Percentiles rank a stretch among this genome's conserved stretches.
These are phyloP conservation scores for Rhopalosiphum maidis DNA, from an alignment of 1,140 invertebrate genomes.

Conservation along the genomic window DNA sequence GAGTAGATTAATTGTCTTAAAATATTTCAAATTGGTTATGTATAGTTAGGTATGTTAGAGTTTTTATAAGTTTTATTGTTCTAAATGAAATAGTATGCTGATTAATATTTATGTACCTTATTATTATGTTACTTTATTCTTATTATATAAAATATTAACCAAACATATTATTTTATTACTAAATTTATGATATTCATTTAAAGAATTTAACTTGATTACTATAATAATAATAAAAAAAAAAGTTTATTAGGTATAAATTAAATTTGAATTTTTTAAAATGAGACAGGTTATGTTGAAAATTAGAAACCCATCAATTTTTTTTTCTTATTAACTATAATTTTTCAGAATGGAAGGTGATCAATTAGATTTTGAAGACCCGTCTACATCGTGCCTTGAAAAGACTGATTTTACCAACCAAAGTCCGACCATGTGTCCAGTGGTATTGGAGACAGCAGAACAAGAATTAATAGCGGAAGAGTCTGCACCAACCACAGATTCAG, in stretches of 20 bases:
- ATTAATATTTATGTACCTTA: not conserved
- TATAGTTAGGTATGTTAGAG: not conserved
- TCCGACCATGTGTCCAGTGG: slow-evolving; percentile 40
- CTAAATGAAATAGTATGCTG: not conserved
- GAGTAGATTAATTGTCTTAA: not conserved
- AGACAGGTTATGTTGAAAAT: not conserved
- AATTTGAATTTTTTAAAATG: not conserved
- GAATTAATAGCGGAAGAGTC: slow-evolving; percentile 51
- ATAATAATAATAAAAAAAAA: not conserved
- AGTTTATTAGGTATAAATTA: not conserved
- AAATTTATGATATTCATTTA: not conserved
- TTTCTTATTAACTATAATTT: not conserved
- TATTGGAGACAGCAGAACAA: slow-evolving; percentile 52
- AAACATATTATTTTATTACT: not conserved
- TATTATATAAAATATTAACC: too few species aligned
- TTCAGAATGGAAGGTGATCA: slow-evolving; percentile 52
- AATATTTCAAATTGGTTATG: not conserved
- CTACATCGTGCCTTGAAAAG: slow-evolving; percentile 50
- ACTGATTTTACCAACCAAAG: slow-evolving; percentile 45
- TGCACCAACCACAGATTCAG: slow-evolving; percentile 44
- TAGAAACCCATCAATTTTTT: too few species aligned
- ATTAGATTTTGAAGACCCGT: slow-evolving; percentile 51
- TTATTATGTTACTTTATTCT: too few species aligned
- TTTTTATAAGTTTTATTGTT: not conserved
- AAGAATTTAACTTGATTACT: not conserved